Conservation (phyloP, 2,113 vertebrate species). For the Phycodurus eques region DNA sequence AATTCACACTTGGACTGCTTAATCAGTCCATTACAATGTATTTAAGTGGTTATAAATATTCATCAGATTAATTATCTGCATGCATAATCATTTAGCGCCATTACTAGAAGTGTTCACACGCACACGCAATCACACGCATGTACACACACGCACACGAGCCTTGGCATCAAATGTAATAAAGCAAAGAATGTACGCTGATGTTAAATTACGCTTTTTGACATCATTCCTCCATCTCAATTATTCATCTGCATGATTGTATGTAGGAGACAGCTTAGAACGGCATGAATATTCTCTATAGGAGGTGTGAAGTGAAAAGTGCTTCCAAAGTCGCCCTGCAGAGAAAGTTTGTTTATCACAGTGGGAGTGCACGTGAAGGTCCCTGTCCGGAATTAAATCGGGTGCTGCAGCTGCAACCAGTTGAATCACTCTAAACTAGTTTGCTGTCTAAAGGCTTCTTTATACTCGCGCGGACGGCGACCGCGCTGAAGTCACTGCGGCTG, state of each 20-base stretch:
- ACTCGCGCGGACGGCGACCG: too few relatives aligned
- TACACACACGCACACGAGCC: neutral
- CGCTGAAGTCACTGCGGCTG: too few relatives aligned
- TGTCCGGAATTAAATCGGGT: neutral
- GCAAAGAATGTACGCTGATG: slow-evolving; percentile 61
- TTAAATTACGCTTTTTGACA: slow-evolving; percentile 64
- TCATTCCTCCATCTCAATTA: slow-evolving; percentile 61
- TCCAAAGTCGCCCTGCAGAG: slow-evolving; percentile 19
- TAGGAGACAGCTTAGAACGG: slow-evolving; percentile 46
- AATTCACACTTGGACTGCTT: slow-evolving; percentile 75
- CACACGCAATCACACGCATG: slow-evolving; percentile 41
- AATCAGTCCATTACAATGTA: slow-evolving; percentile 78
- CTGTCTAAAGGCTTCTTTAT: neutral
- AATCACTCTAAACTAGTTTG: neutral
- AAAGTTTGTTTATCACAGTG: slow-evolving; percentile 31
- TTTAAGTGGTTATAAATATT: slow-evolving; percentile 79
- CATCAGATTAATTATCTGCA: slow-evolving; percentile 76
- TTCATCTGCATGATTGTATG: slow-evolving; percentile 61
- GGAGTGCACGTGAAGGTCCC: slow-evolving; percentile 12
- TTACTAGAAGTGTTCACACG: slow-evolving; percentile 57
- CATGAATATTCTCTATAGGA: slow-evolving; percentile 55
- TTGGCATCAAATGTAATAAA: slow-evolving; percentile 67
- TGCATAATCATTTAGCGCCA: slow-evolving; percentile 75
- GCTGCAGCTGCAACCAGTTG: neutral
- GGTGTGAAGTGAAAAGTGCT: slow-evolving; percentile 35